Percentiles rank a stretch among this genome's conserved stretches.
Evolutionary conservation across 2,797 vertebrate species (phyloP).

Genomic region (Tapera naevia): DNA sequence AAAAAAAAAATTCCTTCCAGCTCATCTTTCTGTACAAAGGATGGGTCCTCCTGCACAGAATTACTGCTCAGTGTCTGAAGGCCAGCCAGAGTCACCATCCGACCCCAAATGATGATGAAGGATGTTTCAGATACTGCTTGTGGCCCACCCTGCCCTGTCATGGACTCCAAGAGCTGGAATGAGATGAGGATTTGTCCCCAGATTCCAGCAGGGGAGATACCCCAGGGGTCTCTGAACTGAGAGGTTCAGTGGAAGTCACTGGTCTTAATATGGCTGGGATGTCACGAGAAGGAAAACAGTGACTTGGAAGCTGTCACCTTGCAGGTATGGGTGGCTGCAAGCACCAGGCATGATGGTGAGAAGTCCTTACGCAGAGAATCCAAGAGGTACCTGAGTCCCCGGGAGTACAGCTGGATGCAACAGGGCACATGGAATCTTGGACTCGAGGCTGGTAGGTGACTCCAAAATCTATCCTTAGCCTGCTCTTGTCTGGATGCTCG

Average conservation of each 20-base stretch:
- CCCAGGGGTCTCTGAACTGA: background rate
- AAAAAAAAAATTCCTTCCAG: background rate
- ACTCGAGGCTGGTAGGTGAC: background rate
- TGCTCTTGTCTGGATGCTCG: background rate
- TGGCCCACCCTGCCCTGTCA: background rate
- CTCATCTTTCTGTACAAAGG: background rate
- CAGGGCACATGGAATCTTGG: background rate
- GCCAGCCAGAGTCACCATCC: background rate
- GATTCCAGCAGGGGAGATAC: background rate
- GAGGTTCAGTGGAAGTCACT: background rate
- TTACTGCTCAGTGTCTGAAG: background rate
- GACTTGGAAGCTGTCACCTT: background rate
- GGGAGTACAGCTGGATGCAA: background rate
- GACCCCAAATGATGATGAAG: background rate
- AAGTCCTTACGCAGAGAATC: background rate
- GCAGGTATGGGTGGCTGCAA: background rate
- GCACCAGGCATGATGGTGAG: background rate
- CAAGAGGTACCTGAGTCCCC: background rate
- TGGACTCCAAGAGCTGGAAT: background rate
- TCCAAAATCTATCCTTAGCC: background rate
- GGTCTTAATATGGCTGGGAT: background rate
- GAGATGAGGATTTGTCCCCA: background rate
- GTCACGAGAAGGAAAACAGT: background rate
- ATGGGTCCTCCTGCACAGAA: background rate
- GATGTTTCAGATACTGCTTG: background rate